phyloP scores from a whole-genome alignment of 2,888 invertebrate species.

The Petrophora chlorosata region DNA sequence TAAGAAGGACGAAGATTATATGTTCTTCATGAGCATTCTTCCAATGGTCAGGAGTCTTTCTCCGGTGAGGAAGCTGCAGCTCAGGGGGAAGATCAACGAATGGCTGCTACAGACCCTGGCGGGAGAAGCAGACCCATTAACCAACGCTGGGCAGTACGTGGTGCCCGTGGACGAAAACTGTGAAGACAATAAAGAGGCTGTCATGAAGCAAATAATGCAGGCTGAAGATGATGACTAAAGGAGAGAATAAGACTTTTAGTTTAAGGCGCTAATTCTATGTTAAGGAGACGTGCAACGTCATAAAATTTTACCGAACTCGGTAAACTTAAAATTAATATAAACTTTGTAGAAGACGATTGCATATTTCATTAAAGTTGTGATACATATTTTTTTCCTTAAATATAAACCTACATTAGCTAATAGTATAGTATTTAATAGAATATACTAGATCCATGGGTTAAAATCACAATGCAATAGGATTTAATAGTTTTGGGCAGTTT shows the following conservation, averaged over 20 bases:
- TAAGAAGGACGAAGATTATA: slow-evolving; percentile 32
- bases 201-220: slow-evolving; percentile 15
- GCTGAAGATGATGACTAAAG: slow-evolving; percentile 8
- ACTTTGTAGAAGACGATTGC: too few species aligned
- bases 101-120: slow-evolving; percentile 39
- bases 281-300: too few species aligned
- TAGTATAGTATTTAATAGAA: too few species aligned
- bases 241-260: too few species aligned
- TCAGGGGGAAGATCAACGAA: slow-evolving; percentile 43
- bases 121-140: slow-evolving; percentile 8
- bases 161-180: neutral
- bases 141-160: slow-evolving; percentile 1
- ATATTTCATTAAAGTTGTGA: too few species aligned
- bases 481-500: neutral
- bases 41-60: slow-evolving; percentile 41
- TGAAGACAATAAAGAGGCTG: slow-evolving; percentile 12
- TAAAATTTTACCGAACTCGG: too few species aligned
- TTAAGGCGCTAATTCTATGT: too few species aligned
- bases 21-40: slow-evolving; percentile 45
- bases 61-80: slow-evolving; percentile 44
- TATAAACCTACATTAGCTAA: too few species aligned
- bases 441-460: too few species aligned
- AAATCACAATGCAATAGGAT: too few species aligned
- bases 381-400: too few species aligned
- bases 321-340: too few species aligned